Evolutionary conservation across 2,888 invertebrate genomes (phyloP).

Genomic region (Harmothoe impar): DNA sequence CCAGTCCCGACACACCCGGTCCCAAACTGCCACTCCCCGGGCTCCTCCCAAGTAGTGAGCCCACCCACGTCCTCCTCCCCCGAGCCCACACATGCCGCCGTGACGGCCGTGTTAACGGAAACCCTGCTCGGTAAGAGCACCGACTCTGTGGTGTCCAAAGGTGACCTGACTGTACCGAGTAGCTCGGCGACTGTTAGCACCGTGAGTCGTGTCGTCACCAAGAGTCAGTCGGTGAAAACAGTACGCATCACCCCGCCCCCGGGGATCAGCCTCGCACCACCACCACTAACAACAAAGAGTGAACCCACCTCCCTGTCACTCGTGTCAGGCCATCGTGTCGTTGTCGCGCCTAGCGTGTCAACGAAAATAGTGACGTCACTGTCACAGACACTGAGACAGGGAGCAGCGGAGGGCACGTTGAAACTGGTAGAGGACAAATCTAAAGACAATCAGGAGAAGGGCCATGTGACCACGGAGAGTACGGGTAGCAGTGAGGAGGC

Average conservation of each 20-base stretch:
- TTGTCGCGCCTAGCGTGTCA: constrained; percentile 31
- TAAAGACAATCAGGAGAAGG: background rate
- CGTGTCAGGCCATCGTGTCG: background rate
- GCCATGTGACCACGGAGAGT: background rate
- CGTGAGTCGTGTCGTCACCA: background rate
- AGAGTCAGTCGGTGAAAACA: constrained; percentile 19
- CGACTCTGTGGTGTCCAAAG: background rate
- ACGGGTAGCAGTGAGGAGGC: background rate
- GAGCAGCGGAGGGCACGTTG: background rate
- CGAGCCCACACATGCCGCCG: too few species aligned
- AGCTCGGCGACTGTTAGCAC: background rate
- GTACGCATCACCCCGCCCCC: constrained; percentile 53
- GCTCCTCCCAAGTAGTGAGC: background rate
- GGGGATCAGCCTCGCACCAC: constrained; percentile 38
- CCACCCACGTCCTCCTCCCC: background rate
- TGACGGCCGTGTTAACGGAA: too few species aligned
- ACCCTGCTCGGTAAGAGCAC: too few species aligned
- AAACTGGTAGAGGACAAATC: background rate
- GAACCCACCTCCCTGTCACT: constrained; percentile 2
- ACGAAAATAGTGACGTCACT: constrained; percentile 30
- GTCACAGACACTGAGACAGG: background rate
- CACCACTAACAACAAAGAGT: constrained; percentile 39
- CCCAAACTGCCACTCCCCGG: background rate
- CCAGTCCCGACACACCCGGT: background rate
- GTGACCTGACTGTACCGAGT: background rate